Evolutionary conservation across 2,888 invertebrate species (phyloP).

Genomic region (Pristionchus japonicus): DNA sequence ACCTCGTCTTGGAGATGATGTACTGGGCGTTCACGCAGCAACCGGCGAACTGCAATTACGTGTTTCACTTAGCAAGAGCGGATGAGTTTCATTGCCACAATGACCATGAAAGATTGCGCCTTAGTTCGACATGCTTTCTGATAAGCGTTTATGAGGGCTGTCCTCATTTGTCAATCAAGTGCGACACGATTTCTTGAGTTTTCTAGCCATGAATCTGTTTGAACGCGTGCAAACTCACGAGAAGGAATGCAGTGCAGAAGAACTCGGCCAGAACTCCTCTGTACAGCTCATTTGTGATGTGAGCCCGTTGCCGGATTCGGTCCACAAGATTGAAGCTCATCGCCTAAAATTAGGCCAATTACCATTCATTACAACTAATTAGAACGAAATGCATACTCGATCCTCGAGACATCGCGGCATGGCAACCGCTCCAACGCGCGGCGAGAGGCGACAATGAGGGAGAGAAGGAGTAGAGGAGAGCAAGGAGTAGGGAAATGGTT

Average conservation of each 20-base stretch:
- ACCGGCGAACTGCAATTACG: slow-evolving; percentile 63
- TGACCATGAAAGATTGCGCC: too few relatives aligned
- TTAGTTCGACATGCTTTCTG: too few relatives aligned
- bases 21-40: slow-evolving; percentile 65
- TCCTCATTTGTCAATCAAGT: not conserved
- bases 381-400: not conserved
- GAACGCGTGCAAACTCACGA: slow-evolving; percentile 50
- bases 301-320: slow-evolving; percentile 54
- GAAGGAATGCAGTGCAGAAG: slow-evolving; percentile 63
- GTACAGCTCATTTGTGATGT: slow-evolving; percentile 60
- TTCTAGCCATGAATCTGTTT: not conserved
- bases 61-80: too few relatives aligned
- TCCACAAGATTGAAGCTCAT: slow-evolving; percentile 56
- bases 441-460: not conserved
- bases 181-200: not conserved
- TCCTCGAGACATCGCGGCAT: not conserved
- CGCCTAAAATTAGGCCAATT: not conserved
- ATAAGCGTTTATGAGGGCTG: too few relatives aligned
- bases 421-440: not conserved
- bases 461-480: not conserved
- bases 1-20: slow-evolving; percentile 58
- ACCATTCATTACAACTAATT: not conserved
- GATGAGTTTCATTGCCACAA: too few relatives aligned
- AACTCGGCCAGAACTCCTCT: slow-evolving; percentile 63
- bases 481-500: not conserved